Evolutionary conservation across 1,140 invertebrate species (phyloP), one percentile per base, ranked within the genome.

Genomic region (Heterodera carotae): DNA sequence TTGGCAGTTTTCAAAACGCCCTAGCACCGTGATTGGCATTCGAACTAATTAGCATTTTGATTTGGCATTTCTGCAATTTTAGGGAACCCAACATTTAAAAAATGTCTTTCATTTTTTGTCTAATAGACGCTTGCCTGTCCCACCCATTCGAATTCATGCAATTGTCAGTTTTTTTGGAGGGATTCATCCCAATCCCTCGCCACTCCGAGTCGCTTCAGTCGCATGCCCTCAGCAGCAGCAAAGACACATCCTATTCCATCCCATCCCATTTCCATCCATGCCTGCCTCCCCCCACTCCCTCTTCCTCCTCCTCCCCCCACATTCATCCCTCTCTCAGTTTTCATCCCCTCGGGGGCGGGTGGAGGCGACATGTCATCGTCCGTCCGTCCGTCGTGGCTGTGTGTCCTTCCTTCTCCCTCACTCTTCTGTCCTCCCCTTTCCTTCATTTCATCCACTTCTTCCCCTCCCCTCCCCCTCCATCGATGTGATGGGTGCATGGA

Each of bases 261-360:
- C 33, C 59, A 12, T 33, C 33, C 31, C 33, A 4, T 33, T 22
- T 31, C 34, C 15, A 48, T 6, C 27, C 29, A 48, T 56, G 43
- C 69, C 43, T 12, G 12, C 39, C 48, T 69, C 10, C 34, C 29
- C 33, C 69, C 22, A 22, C 59, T 22, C 27, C 22, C n/a, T 48
- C 34, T 18, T 29, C 56, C 56, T 22, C 18, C 18, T 22, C 59
- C n/a, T 31, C 3, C n/a, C 6, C n/a, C 7, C 29, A 29, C 56
- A 43, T 31, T 4, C 36, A 2, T 43, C 59, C 69, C 43, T 33
- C 69, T 56, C 36, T 69, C 48, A 71, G 48, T 71, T 71, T 53
- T 53, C 48, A 53, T 53, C 48, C 48, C 48, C 18, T 53, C 48
- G 48, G 48, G 15, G 48, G 18, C 4, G 48, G 48, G 12, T 18